These are phyloP conservation scores for Diploptera punctata DNA, from an alignment of 2,888 invertebrate genomes.

Conservation along the genomic window DNA sequence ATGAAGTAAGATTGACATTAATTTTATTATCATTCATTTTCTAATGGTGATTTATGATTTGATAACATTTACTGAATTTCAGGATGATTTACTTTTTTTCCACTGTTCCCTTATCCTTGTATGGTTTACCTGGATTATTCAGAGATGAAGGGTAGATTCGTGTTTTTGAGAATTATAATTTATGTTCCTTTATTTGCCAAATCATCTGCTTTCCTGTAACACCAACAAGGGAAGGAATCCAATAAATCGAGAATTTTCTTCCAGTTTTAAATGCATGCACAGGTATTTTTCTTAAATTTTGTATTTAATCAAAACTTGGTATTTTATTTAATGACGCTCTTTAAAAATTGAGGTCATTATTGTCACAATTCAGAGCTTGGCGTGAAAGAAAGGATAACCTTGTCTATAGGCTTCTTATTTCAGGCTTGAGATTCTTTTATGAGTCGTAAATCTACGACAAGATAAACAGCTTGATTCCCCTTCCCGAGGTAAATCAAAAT, in stretches of 20 bases:
- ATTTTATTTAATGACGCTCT: too few relatives aligned
- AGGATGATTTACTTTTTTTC: neutral
- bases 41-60: neutral
- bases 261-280: neutral
- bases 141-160: neutral
- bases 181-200: neutral
- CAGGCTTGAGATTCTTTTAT: too few relatives aligned
- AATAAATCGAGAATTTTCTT: neutral
- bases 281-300: neutral
- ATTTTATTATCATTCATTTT: too few relatives aligned
- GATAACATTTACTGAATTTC: neutral
- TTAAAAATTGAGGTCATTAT: too few relatives aligned
- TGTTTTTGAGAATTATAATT: neutral
- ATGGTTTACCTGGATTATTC: neutral
- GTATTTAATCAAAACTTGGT: too few relatives aligned
- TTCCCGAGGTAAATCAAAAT: too few relatives aligned
- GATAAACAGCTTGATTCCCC: too few relatives aligned
- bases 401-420: too few relatives aligned
- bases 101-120: neutral
- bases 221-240: neutral
- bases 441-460: too few relatives aligned
- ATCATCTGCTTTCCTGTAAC: neutral
- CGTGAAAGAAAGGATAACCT: too few relatives aligned
- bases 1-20: too few relatives aligned
- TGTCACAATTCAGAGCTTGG: too few relatives aligned